Evolutionary conservation across 2,113 vertebrate genomes (phyloP), one percentile per base, ranked within the genome.

Genomic region (Alces alces): DNA sequence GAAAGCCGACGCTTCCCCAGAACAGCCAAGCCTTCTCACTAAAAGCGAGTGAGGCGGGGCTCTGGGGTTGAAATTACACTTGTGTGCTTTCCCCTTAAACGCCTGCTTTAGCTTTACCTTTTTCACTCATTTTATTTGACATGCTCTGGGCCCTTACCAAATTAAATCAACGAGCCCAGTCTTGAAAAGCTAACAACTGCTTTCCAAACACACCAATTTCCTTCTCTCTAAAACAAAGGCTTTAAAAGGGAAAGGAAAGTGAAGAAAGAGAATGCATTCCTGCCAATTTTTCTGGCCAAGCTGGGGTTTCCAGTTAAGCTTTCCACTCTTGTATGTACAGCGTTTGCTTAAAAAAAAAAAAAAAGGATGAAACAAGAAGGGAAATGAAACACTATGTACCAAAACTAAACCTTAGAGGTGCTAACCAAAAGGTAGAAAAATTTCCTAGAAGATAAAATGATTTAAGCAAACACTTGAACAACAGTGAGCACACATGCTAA

Each of bases 201-300:
- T 95, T 91, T 97, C 96, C 96, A 95, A 92, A 98, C 95, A 98
- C 93, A 98, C 97, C 86, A n/a, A 89, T 96, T 98, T 98, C 97
- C 97, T 97, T 96, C 93, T 97, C 97, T 97, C 95, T 96, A 86
- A 97, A 98, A 96, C 97, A 98, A 98, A 97, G 97, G 60, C 96
- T 97, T 97, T 96, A 97, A 85, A 97, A 97, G 88, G 92, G 95
- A 98, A 96, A 89, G 93, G 95, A 91, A 96, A 95, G 30, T 80
- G 33, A 92, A 85, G 92, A 95, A 89, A 93, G 86, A 43, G 66
- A 86, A 89, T 39, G 1, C 0, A 25, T 79, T 54, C 79, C 39
- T 89, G 95, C 93, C 95, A 97, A 87, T 61, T 93, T 91, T 91
- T 55, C 45, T 36, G 36, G 83, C n/a, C 61, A 61, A 36, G 66